Evolutionary conservation across 2,888 invertebrate species (phyloP).

Genomic region (Drosophila atroscutellata): DNA sequence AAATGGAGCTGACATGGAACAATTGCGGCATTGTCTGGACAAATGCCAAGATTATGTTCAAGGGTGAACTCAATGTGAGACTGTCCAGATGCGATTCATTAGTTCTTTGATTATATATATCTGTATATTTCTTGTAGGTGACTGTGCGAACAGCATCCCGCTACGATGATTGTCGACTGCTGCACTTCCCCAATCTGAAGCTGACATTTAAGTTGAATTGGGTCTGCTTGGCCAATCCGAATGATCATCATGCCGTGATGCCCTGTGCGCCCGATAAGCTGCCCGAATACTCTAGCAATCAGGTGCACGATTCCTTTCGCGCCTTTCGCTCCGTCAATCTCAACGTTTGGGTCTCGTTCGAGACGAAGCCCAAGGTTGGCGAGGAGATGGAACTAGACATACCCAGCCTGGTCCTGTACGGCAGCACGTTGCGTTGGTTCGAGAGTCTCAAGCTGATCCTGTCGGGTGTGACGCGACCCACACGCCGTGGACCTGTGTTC

Average conservation of each 20-base stretch:
- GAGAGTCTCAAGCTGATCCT: constrained; percentile 97
- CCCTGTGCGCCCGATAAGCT: constrained; percentile 98
- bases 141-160: constrained; percentile 98
- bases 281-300: constrained; percentile 98
- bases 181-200: constrained; percentile 95
- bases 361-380: constrained; percentile 89
- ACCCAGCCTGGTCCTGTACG: constrained; percentile 93
- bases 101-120: not conserved
- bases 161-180: constrained; percentile 98
- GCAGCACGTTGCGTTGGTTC: constrained; percentile 97
- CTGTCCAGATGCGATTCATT: not conserved
- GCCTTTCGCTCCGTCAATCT: constrained; percentile 96
- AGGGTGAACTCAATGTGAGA: constrained; percentile 95
- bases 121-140: constrained; percentile 57
- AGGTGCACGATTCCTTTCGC: constrained; percentile 97
- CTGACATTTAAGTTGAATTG: constrained; percentile 94
- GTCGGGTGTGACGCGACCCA: constrained; percentile 97
- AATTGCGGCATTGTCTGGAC: constrained; percentile 98
- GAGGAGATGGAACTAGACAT: constrained; percentile 86
- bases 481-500: constrained; percentile 95
- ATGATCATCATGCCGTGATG: constrained; percentile 97
- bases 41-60: constrained; percentile 95
- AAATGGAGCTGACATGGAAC: constrained; percentile 99
- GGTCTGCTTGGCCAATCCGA: constrained; percentile 96
- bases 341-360: constrained; percentile 91